Evolutionary conservation across 2,113 vertebrate species (phyloP), one percentile per base, ranked within the genome.

Genomic region (Polyodon spathula): DNA sequence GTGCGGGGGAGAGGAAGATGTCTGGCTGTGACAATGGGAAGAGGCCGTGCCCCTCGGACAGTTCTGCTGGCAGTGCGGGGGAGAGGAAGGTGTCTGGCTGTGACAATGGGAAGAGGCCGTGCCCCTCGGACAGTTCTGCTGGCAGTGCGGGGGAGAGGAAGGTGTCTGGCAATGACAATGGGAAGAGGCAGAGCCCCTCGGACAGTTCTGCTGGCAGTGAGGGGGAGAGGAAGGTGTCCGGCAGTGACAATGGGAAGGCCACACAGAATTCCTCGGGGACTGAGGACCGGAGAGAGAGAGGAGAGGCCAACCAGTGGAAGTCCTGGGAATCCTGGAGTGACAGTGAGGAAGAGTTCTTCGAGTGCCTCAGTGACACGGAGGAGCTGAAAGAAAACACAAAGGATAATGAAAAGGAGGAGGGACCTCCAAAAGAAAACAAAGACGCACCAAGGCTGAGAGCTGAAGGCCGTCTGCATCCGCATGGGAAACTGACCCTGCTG

Each of bases 241-340:
- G n/a, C n/a, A n/a, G n/a, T n/a, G n/a, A n/a, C n/a, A n/a, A n/a
- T n/a, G n/a, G n/a, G n/a, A n/a, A n/a, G n/a, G n/a, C n/a, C n/a
- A 63, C 37, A 42, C 43, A 44, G 9, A 78, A 86, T 1, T 58
- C 42, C 1, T 46, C 71, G 53, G 78, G 56, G 58, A 11, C 17
- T 10, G 62, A 72, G 50, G 50, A 37, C 40, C 27, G 50, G 50
- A 38, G 58, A 7, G 75, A 84, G 4, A 82, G 81, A 7, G 80
- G 71, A 57, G 93, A 92, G 61, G 67, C 73, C n/a, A 72, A 76
- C 1, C 67, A 69, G 11, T 92, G 87, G 46, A 98, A 93, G 59
- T 94, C 93, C 43, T 95, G 92, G 91, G 96, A 99, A 56, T 98
- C 95, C 0, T 96, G 92, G 93, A 99, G 96, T 44, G 96, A 99